Conservation (phyloP, 1,140 invertebrate species). For the Zophobas morio region DNA sequence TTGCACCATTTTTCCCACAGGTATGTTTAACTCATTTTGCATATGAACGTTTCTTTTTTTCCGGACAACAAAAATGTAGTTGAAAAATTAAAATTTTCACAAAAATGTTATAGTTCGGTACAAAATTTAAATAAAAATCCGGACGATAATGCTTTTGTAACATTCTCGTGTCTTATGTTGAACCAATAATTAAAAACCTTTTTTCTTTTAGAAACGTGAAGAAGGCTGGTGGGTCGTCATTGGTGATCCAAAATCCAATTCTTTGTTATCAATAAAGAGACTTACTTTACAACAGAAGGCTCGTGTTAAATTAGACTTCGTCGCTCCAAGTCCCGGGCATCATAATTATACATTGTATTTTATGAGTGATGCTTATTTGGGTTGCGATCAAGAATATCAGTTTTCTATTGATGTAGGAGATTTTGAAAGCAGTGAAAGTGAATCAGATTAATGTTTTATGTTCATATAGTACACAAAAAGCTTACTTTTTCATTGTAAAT, state of each 20-base stretch:
- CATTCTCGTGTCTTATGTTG: constrained; percentile 4
- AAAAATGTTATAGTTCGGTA: too few relatives aligned
- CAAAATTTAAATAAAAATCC: background rate
- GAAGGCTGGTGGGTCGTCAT: constrained; percentile 99
- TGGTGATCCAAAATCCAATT: constrained; percentile 95
- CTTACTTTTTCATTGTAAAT: too few relatives aligned
- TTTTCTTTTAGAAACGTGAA: constrained; percentile 87
- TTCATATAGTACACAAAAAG: too few relatives aligned
- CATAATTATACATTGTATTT: constrained; percentile 97
- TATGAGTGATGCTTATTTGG: constrained; percentile 99
- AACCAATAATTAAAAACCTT: background rate
- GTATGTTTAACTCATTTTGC: constrained; percentile 66
- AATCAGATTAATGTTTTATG: constrained; percentile 68
- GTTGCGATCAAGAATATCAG: constrained; percentile 97
- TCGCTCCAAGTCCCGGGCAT: constrained; percentile 87
- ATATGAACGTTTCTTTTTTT: too few relatives aligned
- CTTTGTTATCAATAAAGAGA: constrained; percentile 96
- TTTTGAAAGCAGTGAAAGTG: constrained; percentile 73
- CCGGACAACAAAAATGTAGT: too few relatives aligned
- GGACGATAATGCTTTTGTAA: background rate
- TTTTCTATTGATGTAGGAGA: constrained; percentile 83
- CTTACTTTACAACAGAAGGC: constrained; percentile 94
- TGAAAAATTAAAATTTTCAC: too few relatives aligned
- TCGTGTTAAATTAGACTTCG: constrained; percentile 95
- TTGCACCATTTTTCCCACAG: constrained; percentile 98